Percentiles rank a stretch among this genome's conserved stretches.
Evolutionary conservation across 2,113 vertebrate species (phyloP).

Genomic region (Entomyzon cyanotis): DNA sequence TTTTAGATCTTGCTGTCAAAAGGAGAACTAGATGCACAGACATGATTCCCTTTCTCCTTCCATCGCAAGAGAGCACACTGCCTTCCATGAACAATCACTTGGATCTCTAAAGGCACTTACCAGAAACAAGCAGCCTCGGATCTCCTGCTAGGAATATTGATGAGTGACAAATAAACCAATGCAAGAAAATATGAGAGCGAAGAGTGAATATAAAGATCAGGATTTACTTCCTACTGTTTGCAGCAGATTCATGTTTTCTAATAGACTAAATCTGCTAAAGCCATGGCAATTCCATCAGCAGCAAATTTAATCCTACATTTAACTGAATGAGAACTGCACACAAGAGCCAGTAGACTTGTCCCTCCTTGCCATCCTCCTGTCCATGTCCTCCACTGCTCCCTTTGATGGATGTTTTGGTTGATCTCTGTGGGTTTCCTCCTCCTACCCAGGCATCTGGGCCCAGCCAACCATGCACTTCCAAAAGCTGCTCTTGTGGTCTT

Average conservation of each 20-base stretch:
- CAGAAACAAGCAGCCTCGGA: neutral
- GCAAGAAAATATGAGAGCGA: neutral
- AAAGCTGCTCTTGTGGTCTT: slow-evolving; percentile 28
- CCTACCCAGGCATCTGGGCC: neutral
- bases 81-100: neutral
- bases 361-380: neutral
- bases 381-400: neutral
- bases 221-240: neutral
- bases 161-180: neutral
- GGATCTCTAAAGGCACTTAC: neutral
- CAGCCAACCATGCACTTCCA: slow-evolving; percentile 21
- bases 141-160: neutral
- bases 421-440: neutral
- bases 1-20: neutral
- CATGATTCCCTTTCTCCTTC: neutral
- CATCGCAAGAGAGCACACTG: neutral
- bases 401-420: neutral
- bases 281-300: neutral
- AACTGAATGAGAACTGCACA: neutral
- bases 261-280: neutral
- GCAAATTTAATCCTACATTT: neutral
- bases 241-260: neutral
- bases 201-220: neutral
- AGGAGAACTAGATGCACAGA: neutral
- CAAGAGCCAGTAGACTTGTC: neutral